phyloP scores from a whole-genome alignment of 2,888 invertebrate species.

The Sinohyriopsis cumingii region DNA sequence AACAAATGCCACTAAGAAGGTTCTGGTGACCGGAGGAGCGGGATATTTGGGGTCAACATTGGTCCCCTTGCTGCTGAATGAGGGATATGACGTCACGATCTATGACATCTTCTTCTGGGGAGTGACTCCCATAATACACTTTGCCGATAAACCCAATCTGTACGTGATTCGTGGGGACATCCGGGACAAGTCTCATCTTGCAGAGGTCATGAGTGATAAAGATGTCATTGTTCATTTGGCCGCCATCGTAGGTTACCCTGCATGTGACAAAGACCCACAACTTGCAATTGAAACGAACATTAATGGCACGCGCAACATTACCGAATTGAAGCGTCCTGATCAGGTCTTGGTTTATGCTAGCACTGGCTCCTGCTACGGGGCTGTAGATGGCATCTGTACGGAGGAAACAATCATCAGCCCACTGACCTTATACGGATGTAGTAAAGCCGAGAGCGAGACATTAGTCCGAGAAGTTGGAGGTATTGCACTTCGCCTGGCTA shows the following conservation, averaged over 20 bases:
- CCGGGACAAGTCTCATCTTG: constrained; percentile 52
- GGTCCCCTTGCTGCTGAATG: constrained; percentile 65
- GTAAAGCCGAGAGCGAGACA: constrained; percentile 67
- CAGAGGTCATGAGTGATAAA: constrained; percentile 49
- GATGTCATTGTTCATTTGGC: constrained; percentile 69
- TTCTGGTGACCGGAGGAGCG: constrained; percentile 69
- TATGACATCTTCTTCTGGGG: constrained; percentile 69
- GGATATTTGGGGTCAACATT: constrained; percentile 71
- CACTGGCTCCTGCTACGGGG: constrained; percentile 70
- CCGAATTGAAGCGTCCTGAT: constrained; percentile 51
- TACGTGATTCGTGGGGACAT: constrained; percentile 63
- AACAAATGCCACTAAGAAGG: constrained; percentile 13
- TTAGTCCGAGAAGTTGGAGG: constrained; percentile 53
- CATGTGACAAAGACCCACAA: constrained; percentile 67
- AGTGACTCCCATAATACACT: constrained; percentile 58
- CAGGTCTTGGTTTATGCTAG: constrained; percentile 68
- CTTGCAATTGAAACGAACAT: constrained; percentile 65
- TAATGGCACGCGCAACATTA: constrained; percentile 61
- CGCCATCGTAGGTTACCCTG: constrained; percentile 71
- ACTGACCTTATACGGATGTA: constrained; percentile 65
- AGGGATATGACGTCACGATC: constrained; percentile 68
- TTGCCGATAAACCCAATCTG: constrained; percentile 50
- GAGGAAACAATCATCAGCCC: constrained; percentile 67
- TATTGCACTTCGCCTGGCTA: constrained; percentile 64
- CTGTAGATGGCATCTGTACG: constrained; percentile 63